These are phyloP conservation scores for Chloropsis cyanopogon DNA, from an alignment of 2,113 vertebrate species.

Conservation along the genomic window DNA sequence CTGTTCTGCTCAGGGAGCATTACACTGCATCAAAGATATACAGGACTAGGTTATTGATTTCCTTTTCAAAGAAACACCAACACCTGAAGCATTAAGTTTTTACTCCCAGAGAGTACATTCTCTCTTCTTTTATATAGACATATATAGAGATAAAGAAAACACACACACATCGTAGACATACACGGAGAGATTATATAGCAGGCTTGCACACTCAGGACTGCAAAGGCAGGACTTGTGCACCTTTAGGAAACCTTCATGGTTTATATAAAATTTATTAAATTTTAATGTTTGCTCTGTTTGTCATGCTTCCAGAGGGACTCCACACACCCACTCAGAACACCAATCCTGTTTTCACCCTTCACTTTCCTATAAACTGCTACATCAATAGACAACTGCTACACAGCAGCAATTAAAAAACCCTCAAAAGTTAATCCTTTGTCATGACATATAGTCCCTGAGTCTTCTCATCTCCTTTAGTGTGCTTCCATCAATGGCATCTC, in stretches of 20 bases:
- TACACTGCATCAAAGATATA: background rate
- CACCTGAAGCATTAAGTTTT: background rate
- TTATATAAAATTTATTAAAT: too few relatives aligned
- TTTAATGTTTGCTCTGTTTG: background rate
- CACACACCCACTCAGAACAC: rapidly evolving
- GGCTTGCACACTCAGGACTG: background rate
- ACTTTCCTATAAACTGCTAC: background rate
- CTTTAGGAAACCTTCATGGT: background rate
- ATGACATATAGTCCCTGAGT: background rate
- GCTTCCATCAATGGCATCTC: background rate
- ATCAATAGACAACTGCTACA: rapidly evolving
- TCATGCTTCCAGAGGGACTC: background rate
- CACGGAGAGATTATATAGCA: background rate
- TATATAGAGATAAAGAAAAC: background rate
- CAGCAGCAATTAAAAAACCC: background rate
- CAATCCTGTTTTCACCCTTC: background rate
- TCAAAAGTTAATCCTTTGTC: background rate
- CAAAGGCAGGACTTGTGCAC: background rate
- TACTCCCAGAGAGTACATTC: background rate
- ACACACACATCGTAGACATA: background rate
- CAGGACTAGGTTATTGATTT: background rate
- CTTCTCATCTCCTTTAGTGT: background rate
- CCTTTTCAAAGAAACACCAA: background rate
- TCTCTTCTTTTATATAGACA: background rate
- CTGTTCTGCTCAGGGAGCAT: background rate